phyloP scores from a whole-genome alignment of 2,888 invertebrate species.

The Nomada flava region DNA sequence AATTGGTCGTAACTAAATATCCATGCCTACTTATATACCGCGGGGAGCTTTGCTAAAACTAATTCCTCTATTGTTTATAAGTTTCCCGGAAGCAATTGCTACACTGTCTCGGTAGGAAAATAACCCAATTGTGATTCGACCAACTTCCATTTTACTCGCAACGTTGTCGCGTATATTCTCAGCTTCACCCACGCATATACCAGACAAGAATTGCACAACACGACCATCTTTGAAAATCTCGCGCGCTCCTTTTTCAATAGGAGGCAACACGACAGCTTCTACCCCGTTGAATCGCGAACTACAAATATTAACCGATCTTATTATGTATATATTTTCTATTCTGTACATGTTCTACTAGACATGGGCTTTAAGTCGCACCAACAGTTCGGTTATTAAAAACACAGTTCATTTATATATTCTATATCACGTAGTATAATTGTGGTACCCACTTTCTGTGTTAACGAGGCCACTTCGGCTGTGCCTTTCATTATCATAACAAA shows the following conservation, averaged over 20 bases:
- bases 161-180: constrained; percentile 13
- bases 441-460: no score
- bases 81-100: constrained; percentile 14
- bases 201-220: constrained; percentile 61
- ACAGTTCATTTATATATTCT: no score
- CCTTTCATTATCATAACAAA: no score
- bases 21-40: background rate
- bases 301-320: no score
- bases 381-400: no score
- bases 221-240: constrained; percentile 37
- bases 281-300: background rate
- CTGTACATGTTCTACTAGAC: no score
- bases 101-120: background rate
- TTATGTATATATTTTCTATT: no score
- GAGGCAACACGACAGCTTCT: background rate
- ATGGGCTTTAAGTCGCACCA: no score
- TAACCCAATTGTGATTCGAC: constrained; percentile 22
- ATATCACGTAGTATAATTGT: no score
- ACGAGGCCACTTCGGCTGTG: no score
- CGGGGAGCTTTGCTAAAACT: background rate
- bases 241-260: constrained; percentile 2
- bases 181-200: constrained; percentile 40
- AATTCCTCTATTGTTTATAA: background rate
- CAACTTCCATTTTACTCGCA: constrained; percentile 5
- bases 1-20: no score